These are phyloP conservation scores for Pagetopsis macropterus DNA, from an alignment of 2,797 vertebrate species.

Conservation along the genomic window DNA sequence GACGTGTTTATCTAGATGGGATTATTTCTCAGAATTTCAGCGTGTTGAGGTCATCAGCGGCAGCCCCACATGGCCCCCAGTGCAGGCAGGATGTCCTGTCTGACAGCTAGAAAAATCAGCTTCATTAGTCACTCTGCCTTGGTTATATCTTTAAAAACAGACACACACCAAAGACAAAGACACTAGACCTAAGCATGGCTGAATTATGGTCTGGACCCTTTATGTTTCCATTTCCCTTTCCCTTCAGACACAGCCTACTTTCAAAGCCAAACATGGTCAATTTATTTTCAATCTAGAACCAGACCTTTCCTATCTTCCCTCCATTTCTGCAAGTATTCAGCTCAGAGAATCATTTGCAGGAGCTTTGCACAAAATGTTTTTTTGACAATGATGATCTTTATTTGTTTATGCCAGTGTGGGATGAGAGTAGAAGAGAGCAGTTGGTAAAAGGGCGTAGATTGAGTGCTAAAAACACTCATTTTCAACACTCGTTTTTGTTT, in stretches of 20 bases:
- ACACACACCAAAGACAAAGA: slow-evolving; percentile 17
- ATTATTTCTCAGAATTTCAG: slow-evolving; percentile 51
- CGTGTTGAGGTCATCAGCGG: slow-evolving; percentile 71
- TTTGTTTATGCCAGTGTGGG: neutral
- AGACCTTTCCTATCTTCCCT: slow-evolving; percentile 4
- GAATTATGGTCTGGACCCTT: slow-evolving; percentile 5
- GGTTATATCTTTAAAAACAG: slow-evolving; percentile 10
- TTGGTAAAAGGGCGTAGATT: neutral
- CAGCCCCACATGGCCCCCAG: slow-evolving; percentile 45
- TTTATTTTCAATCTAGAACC: slow-evolving; percentile 48
- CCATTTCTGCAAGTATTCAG: neutral
- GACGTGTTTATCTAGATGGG: slow-evolving; percentile 63
- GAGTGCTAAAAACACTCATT: neutral
- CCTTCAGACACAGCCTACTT: slow-evolving; percentile 38
- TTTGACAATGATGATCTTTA: neutral
- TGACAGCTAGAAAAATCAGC: slow-evolving; percentile 78
- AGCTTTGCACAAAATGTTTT: slow-evolving; percentile 6
- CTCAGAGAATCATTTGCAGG: neutral
- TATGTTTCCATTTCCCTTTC: slow-evolving; percentile 16
- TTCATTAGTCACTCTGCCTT: slow-evolving; percentile 63
- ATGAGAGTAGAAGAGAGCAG: neutral
- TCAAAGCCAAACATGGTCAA: slow-evolving; percentile 30
- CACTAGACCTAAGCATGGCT: slow-evolving; percentile 12
- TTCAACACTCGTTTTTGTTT: slow-evolving; percentile 16
- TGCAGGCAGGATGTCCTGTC: slow-evolving; percentile 71